Percentiles rank a stretch among this genome's conserved stretches.
Evolutionary conservation across 2,888 invertebrate species (phyloP).

Genomic region (Marasmarcha lunaedactyla): DNA sequence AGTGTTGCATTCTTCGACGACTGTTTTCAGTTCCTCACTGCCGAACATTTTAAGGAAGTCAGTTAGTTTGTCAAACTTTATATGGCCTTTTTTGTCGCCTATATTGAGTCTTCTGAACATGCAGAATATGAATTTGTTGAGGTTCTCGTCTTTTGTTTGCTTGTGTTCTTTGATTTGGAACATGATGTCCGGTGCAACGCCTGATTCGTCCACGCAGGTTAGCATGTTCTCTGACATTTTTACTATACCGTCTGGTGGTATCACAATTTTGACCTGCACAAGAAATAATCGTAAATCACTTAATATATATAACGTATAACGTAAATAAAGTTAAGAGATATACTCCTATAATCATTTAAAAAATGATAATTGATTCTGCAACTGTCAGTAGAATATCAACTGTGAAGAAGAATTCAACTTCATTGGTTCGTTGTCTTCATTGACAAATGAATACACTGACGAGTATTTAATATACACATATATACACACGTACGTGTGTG

Average conservation of each 20-base stretch:
- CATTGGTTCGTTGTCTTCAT: too few species aligned
- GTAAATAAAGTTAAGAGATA: too few species aligned
- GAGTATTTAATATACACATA: too few species aligned
- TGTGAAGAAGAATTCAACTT: too few species aligned
- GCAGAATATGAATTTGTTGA: constrained; percentile 41
- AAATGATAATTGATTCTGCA: too few species aligned
- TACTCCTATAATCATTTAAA: too few species aligned
- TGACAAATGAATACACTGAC: too few species aligned
- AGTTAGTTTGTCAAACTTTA: constrained; percentile 35
- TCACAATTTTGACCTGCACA: constrained; percentile 5
- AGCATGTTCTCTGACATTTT: background rate
- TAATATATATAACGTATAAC: too few species aligned
- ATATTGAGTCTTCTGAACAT: constrained; percentile 33
- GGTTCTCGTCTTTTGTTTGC: constrained; percentile 27
- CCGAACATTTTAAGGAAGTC: constrained; percentile 27
- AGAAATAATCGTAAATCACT: background rate
- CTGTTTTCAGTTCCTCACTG: constrained; percentile 25
- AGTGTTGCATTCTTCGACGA: constrained; percentile 30
- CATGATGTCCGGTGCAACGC: background rate
- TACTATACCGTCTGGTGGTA: constrained; percentile 3
- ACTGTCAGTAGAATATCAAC: too few species aligned
- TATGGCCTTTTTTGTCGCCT: constrained; percentile 26
- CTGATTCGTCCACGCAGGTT: constrained; percentile 3
- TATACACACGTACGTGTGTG: too few species aligned
- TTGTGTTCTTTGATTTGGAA: constrained; percentile 28